Percentiles rank a stretch among this genome's conserved stretches.
Conservation (phyloP, 1,140 invertebrate species). For the Drosophila punjabiensis region DNA sequence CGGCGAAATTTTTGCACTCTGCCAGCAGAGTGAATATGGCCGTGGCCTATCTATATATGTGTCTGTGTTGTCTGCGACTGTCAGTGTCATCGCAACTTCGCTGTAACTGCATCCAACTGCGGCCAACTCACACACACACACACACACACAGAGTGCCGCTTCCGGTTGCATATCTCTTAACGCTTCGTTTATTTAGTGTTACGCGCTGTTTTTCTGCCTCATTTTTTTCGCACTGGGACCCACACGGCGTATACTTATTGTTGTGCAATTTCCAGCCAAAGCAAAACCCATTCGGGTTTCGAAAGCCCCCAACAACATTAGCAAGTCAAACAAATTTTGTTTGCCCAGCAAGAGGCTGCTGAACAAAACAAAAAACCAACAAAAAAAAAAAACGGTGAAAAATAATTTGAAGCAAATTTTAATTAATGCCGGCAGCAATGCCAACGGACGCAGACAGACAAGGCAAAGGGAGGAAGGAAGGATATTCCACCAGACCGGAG, state of each 20-base stretch:
- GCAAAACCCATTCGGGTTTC: constrained; percentile 11
- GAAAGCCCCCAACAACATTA: constrained; percentile 47
- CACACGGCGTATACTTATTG: constrained; percentile 25
- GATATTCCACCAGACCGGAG: constrained; percentile 12
- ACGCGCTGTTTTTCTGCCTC: constrained; percentile 48
- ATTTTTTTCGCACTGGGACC: constrained; percentile 9
- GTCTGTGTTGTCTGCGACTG: constrained; percentile 44
- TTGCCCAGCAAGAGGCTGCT: constrained; percentile 56
- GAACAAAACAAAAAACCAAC: not conserved
- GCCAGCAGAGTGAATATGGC: constrained; percentile 55
- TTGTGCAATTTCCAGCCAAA: constrained; percentile 30
- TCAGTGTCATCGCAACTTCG: constrained; percentile 37
- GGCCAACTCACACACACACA: constrained; percentile 24
- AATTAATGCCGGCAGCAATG: constrained; percentile 64
- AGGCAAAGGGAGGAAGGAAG: constrained; percentile 10
- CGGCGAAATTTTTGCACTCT: constrained; percentile 41
- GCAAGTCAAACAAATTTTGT: constrained; percentile 69
- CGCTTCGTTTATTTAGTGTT: constrained; percentile 81
- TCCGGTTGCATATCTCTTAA: constrained; percentile 72
- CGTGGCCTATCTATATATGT: constrained; percentile 30
- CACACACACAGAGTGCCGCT: constrained; percentile 23
- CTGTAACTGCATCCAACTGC: constrained; percentile 47
- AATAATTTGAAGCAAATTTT: constrained; percentile 78
- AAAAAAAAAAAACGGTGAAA: constrained; percentile 30
- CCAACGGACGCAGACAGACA: constrained; percentile 28